Base-by-base conservation (phyloP, 2,797 vertebrate genomes). In the Ptychobarbus kaznakovi region DNA sequence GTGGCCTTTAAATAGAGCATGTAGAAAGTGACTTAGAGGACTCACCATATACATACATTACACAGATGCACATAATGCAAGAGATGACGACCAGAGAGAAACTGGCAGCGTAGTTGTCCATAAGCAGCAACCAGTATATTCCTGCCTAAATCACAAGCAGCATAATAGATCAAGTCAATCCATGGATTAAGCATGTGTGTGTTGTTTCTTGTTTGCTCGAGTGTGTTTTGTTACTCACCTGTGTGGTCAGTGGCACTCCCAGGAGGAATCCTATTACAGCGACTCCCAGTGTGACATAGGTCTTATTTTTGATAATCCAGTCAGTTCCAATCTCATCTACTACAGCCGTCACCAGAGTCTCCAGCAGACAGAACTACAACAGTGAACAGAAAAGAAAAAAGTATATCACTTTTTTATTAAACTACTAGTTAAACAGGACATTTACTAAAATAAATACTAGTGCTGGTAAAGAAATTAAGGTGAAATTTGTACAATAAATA, bases 91-190 rank as follows among this genome's bases (percentile, higher is more conserved):
- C 98, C 91, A 99, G 88, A 82, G 98, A 99, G 95, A 99, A 99
- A 92, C 98, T 99, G 84, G 98, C 98, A 0, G 98, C 98, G 0
- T 99, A 99, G 93, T 99, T 99, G 94, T 99, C 98, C 98, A 99
- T 98, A 86, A 99, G 95, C 73, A 99, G 91, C 84, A 99, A 92
- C 97, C 98, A 99, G 91, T 99, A 99, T 90, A 99, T 99, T 87
- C 98, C 98, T 84, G 98, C 98, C 98, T 99, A 89, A 0, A 28
- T 83, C 86, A 83, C 86, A 73, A 70, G 83, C 6, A 89, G 84
- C 46, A 77, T 18, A 65, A 65, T 22, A 75, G 4, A 85, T 58
- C 11, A 68, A 46, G 25, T 70, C 22, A 85, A 25, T 51, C 18
- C 40, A 46, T 35, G 74, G 11, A 76, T 66, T 9, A 18, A 20